Conservation (phyloP, 2,888 invertebrate genomes). For the Tribolium freemani region DNA sequence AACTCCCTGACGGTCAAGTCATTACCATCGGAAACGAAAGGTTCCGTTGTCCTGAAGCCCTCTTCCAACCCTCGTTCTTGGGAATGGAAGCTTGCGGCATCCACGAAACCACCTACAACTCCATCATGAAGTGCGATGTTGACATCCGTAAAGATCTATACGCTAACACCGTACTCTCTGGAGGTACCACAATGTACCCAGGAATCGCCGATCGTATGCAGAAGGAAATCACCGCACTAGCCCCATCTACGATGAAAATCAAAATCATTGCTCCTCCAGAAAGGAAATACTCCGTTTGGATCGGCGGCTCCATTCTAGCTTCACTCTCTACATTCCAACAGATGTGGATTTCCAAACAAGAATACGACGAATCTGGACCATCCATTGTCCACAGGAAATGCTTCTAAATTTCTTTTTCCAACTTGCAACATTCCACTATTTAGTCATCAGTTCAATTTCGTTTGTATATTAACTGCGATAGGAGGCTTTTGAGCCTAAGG, state of each 20-base stretch:
- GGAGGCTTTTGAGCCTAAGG: slow-evolving; percentile 48
- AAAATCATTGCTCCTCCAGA: slow-evolving; percentile 95
- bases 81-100: slow-evolving; percentile 91
- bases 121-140: slow-evolving; percentile 98
- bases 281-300: slow-evolving; percentile 96
- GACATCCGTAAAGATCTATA: slow-evolving; percentile 97
- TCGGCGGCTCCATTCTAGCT: slow-evolving; percentile 92
- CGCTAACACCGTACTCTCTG: slow-evolving; percentile 94
- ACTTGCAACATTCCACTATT: slow-evolving; percentile 61
- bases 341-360: slow-evolving; percentile 98
- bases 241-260: slow-evolving; percentile 93
- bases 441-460: slow-evolving; percentile 59
- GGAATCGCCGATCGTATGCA: slow-evolving; percentile 89
- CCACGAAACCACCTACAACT: slow-evolving; percentile 93
- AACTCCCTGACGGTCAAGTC: slow-evolving; percentile 93
- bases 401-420: slow-evolving; percentile 77
- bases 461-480: slow-evolving; percentile 55
- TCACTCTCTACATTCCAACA: slow-evolving; percentile 94
- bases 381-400: slow-evolving; percentile 98
- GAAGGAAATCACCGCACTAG: slow-evolving; percentile 91
- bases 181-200: slow-evolving; percentile 96
- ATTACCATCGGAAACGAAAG: slow-evolving; percentile 94
- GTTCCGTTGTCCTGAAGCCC: slow-evolving; percentile 96
- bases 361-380: slow-evolving; percentile 97
- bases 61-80: slow-evolving; percentile 95